Conservation (phyloP, 2,888 invertebrate species). For the Andrena bicolor region DNA sequence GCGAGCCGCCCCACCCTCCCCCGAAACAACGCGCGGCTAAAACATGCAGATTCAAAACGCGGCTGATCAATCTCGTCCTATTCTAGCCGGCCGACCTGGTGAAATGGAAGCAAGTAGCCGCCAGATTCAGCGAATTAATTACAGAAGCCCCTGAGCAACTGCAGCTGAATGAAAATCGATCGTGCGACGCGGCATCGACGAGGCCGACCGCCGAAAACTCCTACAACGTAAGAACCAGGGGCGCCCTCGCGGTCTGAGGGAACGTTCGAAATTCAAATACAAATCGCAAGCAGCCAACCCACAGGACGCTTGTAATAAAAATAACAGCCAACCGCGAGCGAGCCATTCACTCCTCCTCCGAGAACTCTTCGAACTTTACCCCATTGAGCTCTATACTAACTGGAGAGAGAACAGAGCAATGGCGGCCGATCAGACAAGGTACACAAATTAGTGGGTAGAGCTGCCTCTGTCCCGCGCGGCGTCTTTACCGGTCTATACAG, state of each 20-base stretch:
- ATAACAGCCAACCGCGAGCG: no score
- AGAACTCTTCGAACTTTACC: no score
- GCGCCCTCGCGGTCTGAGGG: slow-evolving; percentile 5
- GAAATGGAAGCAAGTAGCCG: slow-evolving; percentile 79
- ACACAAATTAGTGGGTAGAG: no score
- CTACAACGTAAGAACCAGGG: slow-evolving; percentile 48
- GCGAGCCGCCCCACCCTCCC: no score
- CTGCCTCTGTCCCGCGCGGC: no score
- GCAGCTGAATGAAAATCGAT: slow-evolving; percentile 57
- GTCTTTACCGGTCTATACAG: no score
- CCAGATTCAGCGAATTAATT: slow-evolving; percentile 78
- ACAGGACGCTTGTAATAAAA: neutral
- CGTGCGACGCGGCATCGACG: slow-evolving; percentile 34
- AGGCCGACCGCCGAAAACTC: slow-evolving; percentile 33
- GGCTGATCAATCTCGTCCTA: slow-evolving; percentile 18
- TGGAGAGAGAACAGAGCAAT: no score
- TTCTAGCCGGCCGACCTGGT: slow-evolving; percentile 73
- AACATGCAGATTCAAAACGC: slow-evolving; percentile 1
- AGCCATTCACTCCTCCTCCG: no score
- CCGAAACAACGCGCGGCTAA: neutral
- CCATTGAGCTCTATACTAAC: no score
- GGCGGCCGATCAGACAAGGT: no score
- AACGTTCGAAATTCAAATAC: neutral
- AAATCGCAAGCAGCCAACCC: neutral
- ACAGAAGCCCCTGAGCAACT: slow-evolving; percentile 76